Percentiles rank a stretch among this genome's conserved stretches.
Conservation (phyloP, 2,888 invertebrate genomes). For the Matsumyia berberina region DNA sequence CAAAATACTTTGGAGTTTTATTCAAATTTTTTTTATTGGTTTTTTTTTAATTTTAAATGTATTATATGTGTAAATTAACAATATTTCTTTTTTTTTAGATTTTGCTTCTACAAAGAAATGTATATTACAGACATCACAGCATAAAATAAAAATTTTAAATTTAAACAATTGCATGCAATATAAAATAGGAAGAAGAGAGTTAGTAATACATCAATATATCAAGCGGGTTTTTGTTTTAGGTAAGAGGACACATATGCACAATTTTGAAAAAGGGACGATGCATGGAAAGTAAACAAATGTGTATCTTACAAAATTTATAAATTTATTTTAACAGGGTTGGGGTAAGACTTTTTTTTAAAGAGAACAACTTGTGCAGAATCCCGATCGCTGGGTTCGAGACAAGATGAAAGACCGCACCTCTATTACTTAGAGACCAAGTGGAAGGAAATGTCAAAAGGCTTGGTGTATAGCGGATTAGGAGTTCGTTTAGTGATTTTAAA, state of each 20-base stretch:
- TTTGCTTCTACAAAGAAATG: constrained; percentile 44
- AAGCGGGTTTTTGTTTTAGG: background rate
- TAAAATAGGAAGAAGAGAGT: constrained; percentile 4
- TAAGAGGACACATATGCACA: constrained; percentile 6
- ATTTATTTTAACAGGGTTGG: background rate
- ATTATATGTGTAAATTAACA: constrained; percentile 33
- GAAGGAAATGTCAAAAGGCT: too few relatives aligned
- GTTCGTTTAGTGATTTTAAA: too few relatives aligned
- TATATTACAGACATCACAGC: constrained; percentile 67
- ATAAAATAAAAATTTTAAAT: constrained; percentile 23
- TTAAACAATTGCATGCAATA: constrained; percentile 52
- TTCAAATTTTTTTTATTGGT: constrained; percentile 38
- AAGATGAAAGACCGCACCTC: too few relatives aligned
- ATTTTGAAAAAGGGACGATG: constrained; percentile 4
- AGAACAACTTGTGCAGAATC: too few relatives aligned
- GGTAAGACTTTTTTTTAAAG: background rate
- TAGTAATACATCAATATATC: constrained; percentile 14
- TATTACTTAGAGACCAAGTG: too few relatives aligned
- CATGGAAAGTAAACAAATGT: background rate
- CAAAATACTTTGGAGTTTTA: constrained; percentile 55
- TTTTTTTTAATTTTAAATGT: constrained; percentile 27
- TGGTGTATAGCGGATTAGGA: too few relatives aligned
- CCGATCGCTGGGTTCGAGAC: too few relatives aligned
- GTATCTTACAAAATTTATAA: background rate
- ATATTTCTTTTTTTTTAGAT: constrained; percentile 20